Evolutionary conservation across 1,140 invertebrate genomes (phyloP).

Genomic region (Cotesia vestalis): DNA sequence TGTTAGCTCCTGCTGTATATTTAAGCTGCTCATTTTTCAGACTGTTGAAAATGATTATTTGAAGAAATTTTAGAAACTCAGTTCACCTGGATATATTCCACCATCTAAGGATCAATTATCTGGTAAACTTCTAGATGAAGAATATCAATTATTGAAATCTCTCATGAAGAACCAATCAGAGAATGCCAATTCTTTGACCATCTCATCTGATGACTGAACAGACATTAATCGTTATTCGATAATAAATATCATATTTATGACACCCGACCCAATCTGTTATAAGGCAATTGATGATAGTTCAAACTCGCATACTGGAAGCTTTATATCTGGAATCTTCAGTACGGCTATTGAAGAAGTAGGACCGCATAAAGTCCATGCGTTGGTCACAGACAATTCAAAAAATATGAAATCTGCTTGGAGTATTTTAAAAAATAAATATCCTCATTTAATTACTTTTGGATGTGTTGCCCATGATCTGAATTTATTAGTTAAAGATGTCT

Average conservation of each 20-base stretch:
- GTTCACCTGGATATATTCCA: not conserved
- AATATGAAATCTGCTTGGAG: conserved; percentile 26
- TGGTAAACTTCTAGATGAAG: not conserved
- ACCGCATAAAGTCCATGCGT: conserved; percentile 11
- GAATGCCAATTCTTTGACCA: not conserved
- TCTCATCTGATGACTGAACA: conserved; percentile 30
- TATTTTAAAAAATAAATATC: conserved; percentile 18
- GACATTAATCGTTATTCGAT: conserved; percentile 24
- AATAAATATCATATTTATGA: conserved; percentile 23
- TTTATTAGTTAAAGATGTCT: conserved; percentile 19
- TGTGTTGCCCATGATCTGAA: conserved; percentile 17
- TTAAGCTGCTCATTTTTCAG: not conserved
- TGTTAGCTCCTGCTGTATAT: not conserved
- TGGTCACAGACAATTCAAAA: conserved; percentile 23
- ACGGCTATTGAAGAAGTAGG: conserved; percentile 25
- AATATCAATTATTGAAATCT: not conserved
- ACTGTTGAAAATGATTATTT: not conserved
- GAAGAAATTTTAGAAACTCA: not conserved
- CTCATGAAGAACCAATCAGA: not conserved
- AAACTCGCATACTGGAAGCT: conserved; percentile 26
- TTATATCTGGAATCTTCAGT: conserved; percentile 10
- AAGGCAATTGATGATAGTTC: conserved; percentile 2
- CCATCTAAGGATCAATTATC: not conserved
- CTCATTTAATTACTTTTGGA: conserved; percentile 19
- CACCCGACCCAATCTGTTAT: conserved; percentile 27